Base-by-base conservation (phyloP, 1,140 invertebrate genomes). In the Drosophila ironensis region DNA sequence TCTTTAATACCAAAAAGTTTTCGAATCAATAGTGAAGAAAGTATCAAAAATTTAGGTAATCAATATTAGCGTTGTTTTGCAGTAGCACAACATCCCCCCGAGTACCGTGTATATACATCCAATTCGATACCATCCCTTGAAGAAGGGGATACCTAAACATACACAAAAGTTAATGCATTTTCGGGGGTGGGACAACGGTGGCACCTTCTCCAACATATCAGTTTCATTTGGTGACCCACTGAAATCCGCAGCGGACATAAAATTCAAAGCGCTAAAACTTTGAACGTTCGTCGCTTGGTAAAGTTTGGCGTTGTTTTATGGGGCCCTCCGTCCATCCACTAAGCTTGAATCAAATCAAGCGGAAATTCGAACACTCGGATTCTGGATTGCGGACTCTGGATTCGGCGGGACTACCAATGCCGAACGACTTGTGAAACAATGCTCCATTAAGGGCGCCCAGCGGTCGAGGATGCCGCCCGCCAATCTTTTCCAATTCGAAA, bases 371-470 rank as follows among this genome's bases (percentile, higher is more conserved):
- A 22, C 51, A 74, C 40, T 73, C 35, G 25, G 27, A 22, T 12
- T 19, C 11, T 3, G 22, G 9, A 33, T 25, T 30, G 9, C 19
- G 20, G 19, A 46, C 42, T 75, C 12, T n/a, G n/a, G n/a, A n/a
- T n/a, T n/a, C 17, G 4, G 6, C 4, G 4, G 30, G 8, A 30
- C 9, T 4, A 3, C 9, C 9, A 30, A 11, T 1, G 28, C n/a
- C 20, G 12, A 70, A 78, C 48, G 44, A 80, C 73, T 82, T 82
- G 72, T 78, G 57, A 73, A 51, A 84, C 78, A 73, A 78, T 66
- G 69, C 73, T 33, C 81, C 63, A 82, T 82, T 82, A 82, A 82
- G 70, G 78, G 78, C 78, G 57, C 68, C 61, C 53, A 56, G 16
- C 50, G 45, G 35, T 61, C 46, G 45, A 46, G 20, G 16, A 25